A percentile compares a stretch with the other conserved stretches of the same genome.
These are phyloP conservation scores for Metallyticus violacea DNA, from an alignment of 2,888 invertebrate genomes.

Conservation along the genomic window DNA sequence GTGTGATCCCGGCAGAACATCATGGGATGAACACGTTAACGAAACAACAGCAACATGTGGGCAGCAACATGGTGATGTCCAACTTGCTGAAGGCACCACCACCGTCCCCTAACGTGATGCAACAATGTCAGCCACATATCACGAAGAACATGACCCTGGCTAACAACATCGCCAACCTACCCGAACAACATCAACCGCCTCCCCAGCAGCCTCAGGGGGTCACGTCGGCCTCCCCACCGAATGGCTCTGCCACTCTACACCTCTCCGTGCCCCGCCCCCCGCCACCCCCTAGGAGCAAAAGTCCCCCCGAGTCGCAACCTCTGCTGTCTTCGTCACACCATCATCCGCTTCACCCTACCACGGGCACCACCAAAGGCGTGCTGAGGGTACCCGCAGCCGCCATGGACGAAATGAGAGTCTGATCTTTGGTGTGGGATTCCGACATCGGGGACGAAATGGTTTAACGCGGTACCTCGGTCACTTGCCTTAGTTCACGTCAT, in stretches of 20 bases:
- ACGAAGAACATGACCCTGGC: slow-evolving; percentile 51
- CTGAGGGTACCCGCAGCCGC: slow-evolving; percentile 65
- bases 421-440: slow-evolving; percentile 49
- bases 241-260: slow-evolving; percentile 52
- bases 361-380: slow-evolving; percentile 9
- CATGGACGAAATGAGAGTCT: slow-evolving; percentile 88
- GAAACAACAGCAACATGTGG: slow-evolving; percentile 19
- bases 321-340: slow-evolving; percentile 50
- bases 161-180: slow-evolving; percentile 46
- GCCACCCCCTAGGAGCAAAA: slow-evolving; percentile 55
- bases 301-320: slow-evolving; percentile 56
- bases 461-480: neutral
- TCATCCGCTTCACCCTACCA: neutral
- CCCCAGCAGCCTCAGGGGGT: slow-evolving; percentile 40
- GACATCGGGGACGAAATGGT: neutral
- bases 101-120: slow-evolving; percentile 54
- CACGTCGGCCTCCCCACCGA: slow-evolving; percentile 53
- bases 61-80: slow-evolving; percentile 36
- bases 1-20: neutral
- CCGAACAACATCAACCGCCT: slow-evolving; percentile 45
- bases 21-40: slow-evolving; percentile 19
- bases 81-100: slow-evolving; percentile 62
- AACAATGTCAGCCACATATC: slow-evolving; percentile 44
- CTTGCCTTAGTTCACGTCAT: no score
- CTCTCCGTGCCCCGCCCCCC: slow-evolving; percentile 55